A percentile compares a stretch with the other conserved stretches of the same genome.
Evolutionary conservation across 1,140 invertebrate genomes (phyloP).

Genomic region (Thaumatotibia leucotreta): DNA sequence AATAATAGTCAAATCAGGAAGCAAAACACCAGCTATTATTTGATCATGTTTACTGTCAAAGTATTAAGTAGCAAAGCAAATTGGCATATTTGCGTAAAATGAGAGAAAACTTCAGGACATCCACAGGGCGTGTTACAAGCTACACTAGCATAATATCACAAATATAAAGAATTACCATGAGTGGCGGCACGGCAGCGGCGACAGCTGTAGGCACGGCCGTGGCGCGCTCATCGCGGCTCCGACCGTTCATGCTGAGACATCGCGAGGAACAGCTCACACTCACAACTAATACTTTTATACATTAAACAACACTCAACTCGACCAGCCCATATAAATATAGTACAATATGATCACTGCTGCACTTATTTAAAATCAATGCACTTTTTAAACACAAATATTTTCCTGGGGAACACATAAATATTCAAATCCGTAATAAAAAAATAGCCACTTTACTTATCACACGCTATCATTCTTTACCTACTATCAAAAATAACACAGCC

Average conservation of each 20-base stretch:
- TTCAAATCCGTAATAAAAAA: neutral
- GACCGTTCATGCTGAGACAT: constrained; percentile 61
- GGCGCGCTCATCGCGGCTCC: constrained; percentile 53
- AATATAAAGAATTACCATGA: constrained; percentile 44
- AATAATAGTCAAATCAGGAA: too few relatives aligned
- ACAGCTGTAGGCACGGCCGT: constrained; percentile 30
- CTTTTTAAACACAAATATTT: neutral
- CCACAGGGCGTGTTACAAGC: neutral
- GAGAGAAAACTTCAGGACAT: neutral
- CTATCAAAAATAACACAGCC: constrained; percentile 13
- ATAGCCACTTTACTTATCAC: neutral
- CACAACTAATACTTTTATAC: neutral
- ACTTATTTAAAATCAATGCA: neutral
- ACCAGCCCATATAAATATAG: neutral
- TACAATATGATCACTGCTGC: neutral
- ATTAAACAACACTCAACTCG: neutral
- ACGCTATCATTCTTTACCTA: neutral
- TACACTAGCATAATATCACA: neutral
- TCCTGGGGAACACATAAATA: neutral
- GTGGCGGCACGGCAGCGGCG: constrained; percentile 28
- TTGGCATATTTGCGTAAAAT: neutral
- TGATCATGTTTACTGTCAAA: neutral
- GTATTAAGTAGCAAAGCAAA: neutral
- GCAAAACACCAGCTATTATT: too few relatives aligned
- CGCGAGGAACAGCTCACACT: constrained; percentile 20